Conservation (phyloP, 2,888 invertebrate species). For the Cancer borealis region DNA sequence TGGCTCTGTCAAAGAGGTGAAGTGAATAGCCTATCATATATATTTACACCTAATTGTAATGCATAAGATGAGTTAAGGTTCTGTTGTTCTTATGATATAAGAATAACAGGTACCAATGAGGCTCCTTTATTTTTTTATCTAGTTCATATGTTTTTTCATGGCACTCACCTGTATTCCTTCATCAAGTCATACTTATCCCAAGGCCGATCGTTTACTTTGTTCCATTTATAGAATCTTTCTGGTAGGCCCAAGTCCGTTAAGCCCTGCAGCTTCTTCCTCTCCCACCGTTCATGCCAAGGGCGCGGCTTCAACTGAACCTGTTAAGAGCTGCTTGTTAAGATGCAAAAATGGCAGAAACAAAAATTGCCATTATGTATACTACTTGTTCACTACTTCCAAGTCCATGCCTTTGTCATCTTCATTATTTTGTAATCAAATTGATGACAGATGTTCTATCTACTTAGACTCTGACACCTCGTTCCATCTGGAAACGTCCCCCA, state of each 20-base stretch:
- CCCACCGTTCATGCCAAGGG: constrained; percentile 97
- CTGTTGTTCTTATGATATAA: background rate
- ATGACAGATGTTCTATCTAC: too few species aligned
- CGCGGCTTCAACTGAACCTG: constrained; percentile 83
- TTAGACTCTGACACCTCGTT: too few species aligned
- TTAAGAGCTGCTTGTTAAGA: constrained; percentile 58
- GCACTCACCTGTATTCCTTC: constrained; percentile 89
- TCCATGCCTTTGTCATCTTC: too few species aligned
- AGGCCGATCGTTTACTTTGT: constrained; percentile 85
- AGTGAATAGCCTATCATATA: background rate
- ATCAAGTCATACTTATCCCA: constrained; percentile 96
- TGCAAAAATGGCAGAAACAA: too few species aligned
- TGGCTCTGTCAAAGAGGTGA: constrained; percentile 60
- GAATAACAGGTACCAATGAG: too few species aligned
- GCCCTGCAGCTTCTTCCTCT: constrained; percentile 88
- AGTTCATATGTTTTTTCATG: too few species aligned
- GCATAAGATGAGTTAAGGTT: background rate
- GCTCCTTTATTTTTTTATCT: too few species aligned
- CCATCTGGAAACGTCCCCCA: too few species aligned
- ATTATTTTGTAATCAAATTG: too few species aligned
- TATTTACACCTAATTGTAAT: too few species aligned
- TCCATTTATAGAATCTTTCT: constrained; percentile 81
- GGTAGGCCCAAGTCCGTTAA: constrained; percentile 83
- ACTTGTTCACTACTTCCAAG: too few species aligned
- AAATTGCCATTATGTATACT: too few species aligned